A percentile compares a stretch with the other conserved stretches of the same genome.
These are phyloP conservation scores for Choloepus hoffmanni DNA, from an alignment of 2,113 vertebrate genomes.

Conservation along the genomic window DNA sequence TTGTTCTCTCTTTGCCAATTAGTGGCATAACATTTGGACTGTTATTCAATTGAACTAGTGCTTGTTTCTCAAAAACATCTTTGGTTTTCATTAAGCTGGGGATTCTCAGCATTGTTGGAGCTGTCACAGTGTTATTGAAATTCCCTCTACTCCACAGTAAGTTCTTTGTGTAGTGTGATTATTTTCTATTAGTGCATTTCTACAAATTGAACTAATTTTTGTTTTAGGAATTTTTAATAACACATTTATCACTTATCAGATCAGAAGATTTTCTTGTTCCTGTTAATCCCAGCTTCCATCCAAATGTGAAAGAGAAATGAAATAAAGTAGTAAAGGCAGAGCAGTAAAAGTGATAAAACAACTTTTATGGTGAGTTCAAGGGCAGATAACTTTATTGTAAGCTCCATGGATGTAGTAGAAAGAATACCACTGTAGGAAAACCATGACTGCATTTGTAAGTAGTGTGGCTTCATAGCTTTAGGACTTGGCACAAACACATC, in stretches of 20 bases:
- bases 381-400: neutral
- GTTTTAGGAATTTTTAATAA: conserved; percentile 13
- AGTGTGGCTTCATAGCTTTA: neutral
- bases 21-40: neutral
- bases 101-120: neutral
- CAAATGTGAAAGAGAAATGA: neutral
- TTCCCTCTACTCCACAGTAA: neutral
- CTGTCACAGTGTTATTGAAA: neutral
- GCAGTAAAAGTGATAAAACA: neutral
- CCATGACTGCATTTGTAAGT: neutral
- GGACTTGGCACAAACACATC: neutral
- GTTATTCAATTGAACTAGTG: neutral
- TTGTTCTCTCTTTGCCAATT: neutral
- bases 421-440: neutral
- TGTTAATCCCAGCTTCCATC: conserved; percentile 7
- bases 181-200: conserved; percentile 14
- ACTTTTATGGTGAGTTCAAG: neutral
- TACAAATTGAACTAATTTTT: neutral
- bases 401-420: neutral
- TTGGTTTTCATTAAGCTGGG: neutral
- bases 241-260: neutral
- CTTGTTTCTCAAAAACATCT: neutral
- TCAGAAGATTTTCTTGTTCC: conserved; percentile 20
- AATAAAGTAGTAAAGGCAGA: neutral
- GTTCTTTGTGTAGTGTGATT: neutral